Evolutionary conservation across 2,888 invertebrate species (phyloP).

Genomic region (Pristionchus exspectatus): DNA sequence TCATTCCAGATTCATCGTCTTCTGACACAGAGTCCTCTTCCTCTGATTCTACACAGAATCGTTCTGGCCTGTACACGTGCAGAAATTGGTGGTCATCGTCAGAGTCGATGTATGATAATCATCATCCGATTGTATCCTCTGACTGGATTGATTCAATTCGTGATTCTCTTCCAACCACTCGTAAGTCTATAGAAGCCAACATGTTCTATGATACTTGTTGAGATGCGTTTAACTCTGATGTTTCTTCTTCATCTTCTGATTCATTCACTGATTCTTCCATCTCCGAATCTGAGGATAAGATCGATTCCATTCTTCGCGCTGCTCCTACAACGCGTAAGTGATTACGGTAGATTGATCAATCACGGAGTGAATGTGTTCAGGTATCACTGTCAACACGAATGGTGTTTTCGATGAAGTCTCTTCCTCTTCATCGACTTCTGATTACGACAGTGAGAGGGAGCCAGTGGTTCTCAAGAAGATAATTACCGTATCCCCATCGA

Average conservation of each 20-base stretch:
- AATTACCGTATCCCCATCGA: background rate
- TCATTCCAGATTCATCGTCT: too few species aligned
- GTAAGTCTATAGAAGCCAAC: background rate
- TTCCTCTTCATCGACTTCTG: background rate
- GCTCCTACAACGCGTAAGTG: background rate
- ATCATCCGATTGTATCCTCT: background rate
- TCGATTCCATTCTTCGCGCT: too few species aligned
- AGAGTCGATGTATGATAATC: background rate
- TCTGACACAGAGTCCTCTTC: too few species aligned
- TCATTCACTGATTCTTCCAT: background rate
- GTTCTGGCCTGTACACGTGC: too few species aligned
- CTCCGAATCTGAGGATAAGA: background rate
- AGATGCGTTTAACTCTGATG: background rate
- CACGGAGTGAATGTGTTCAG: background rate
- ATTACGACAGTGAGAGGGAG: background rate
- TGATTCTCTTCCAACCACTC: background rate
- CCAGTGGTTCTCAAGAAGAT: background rate
- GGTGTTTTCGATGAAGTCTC: background rate
- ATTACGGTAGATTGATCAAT: background rate
- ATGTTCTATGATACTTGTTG: background rate
- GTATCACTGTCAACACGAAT: background rate
- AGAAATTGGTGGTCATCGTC: too few species aligned
- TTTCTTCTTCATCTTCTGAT: constrained; percentile 15
- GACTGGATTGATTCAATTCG: background rate
- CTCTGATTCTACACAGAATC: too few species aligned